Percentiles rank a stretch among this genome's conserved stretches.
Evolutionary conservation across 2,113 vertebrate genomes (phyloP).

Genomic region (Eidolon helvum): DNA sequence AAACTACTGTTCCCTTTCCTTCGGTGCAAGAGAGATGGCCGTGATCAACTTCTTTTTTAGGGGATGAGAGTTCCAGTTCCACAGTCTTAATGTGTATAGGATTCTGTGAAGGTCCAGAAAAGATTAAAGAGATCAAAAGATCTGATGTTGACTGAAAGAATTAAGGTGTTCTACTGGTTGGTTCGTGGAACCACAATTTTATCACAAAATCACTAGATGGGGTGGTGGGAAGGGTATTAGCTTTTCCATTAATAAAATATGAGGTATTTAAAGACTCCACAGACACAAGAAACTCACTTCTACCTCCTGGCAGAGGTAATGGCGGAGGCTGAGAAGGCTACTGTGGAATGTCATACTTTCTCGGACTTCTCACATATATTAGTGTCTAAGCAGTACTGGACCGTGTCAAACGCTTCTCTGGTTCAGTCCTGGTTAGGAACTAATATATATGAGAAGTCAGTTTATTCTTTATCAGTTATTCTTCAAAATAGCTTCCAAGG

Average conservation of each 20-base stretch:
- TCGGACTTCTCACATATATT: not conserved
- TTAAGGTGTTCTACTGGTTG: not conserved
- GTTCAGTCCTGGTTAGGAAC: not conserved
- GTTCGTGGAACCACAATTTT: not conserved
- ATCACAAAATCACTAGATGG: constrained; percentile 31
- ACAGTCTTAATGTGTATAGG: constrained; percentile 59
- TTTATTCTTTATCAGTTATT: not conserved
- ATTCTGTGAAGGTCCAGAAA: constrained; percentile 52
- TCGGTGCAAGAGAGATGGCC: constrained; percentile 67
- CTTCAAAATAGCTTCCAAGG: not conserved
- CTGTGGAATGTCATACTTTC: not conserved
- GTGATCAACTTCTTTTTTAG: constrained; percentile 70
- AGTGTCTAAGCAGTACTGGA: not conserved
- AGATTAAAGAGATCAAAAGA: not conserved
- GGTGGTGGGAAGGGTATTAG: not conserved
- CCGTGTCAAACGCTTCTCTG: not conserved
- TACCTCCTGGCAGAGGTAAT: not conserved
- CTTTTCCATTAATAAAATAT: constrained; percentile 5
- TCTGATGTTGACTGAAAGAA: not conserved
- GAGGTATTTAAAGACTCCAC: constrained; percentile 25
- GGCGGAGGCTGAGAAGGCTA: not conserved
- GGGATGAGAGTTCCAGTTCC: constrained; percentile 66
- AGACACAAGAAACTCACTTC: not conserved
- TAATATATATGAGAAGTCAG: not conserved
- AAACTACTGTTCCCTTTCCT: constrained; percentile 63